A percentile compares a stretch with the other conserved stretches of the same genome.
These are phyloP conservation scores for Oophaga pumilio DNA, from an alignment of 2,113 vertebrate genomes.

Conservation along the genomic window DNA sequence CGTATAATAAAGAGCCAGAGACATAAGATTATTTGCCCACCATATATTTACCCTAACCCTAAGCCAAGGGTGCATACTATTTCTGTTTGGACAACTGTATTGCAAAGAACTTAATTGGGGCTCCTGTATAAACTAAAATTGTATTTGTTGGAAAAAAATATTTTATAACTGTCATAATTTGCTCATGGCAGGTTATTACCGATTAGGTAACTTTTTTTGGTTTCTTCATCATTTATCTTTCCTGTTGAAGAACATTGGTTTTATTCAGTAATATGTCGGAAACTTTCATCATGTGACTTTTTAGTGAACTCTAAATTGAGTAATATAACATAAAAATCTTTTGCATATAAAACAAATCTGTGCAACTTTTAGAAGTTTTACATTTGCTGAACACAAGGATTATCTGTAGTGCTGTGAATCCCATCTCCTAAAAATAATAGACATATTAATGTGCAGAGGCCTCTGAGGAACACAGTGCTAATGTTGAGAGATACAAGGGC, in stretches of 20 bases:
- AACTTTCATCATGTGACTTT: not conserved
- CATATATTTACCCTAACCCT: too few species aligned
- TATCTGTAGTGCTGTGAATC: not conserved
- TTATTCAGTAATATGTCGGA: not conserved
- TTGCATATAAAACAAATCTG: not conserved
- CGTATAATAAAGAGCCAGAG: not conserved
- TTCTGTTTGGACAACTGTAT: too few species aligned
- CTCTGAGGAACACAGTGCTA: conserved; percentile 30
- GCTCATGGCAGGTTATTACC: too few species aligned
- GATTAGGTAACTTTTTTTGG: too few species aligned
- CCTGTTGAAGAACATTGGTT: not conserved
- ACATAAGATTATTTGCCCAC: not conserved
- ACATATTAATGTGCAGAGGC: not conserved
- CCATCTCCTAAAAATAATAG: not conserved
- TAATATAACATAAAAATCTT: not conserved
- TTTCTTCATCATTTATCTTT: too few species aligned
- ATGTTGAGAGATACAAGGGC: conserved; percentile 30
- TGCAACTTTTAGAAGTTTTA: not conserved
- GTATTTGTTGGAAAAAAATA: not conserved
- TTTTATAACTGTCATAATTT: too few species aligned
- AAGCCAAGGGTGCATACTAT: too few species aligned
- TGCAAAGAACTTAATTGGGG: too few species aligned
- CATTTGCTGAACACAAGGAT: not conserved
- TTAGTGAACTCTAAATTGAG: not conserved
- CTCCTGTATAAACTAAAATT: not conserved